phyloP scores from a whole-genome alignment of 2,797 vertebrate genomes.

The Parauchenoglanis ngamensis region DNA sequence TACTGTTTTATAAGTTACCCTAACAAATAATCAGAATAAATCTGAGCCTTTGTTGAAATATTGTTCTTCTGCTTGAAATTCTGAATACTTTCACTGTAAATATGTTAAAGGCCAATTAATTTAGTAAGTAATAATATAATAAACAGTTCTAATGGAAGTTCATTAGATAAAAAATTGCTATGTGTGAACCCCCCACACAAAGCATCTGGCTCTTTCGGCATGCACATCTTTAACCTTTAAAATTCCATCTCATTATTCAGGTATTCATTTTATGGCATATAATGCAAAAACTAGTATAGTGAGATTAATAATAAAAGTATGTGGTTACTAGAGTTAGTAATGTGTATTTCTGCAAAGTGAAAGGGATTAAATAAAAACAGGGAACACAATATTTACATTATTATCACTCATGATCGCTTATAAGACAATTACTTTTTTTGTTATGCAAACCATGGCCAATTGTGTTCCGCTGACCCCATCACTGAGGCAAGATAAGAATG shows the following conservation, averaged over 20 bases:
- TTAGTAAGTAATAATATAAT: neutral
- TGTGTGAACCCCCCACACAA: slow-evolving; percentile 43
- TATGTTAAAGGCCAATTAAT: neutral
- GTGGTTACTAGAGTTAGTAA: neutral
- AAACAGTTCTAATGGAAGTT: neutral
- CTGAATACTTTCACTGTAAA: neutral
- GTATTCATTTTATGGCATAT: neutral
- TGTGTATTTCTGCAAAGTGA: neutral
- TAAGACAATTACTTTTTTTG: neutral
- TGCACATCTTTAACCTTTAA: neutral
- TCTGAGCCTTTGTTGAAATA: neutral
- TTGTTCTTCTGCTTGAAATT: neutral
- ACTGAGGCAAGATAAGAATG: slow-evolving; percentile 54
- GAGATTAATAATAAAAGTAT: neutral
- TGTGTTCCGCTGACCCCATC: slow-evolving; percentile 60
- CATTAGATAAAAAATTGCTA: neutral
- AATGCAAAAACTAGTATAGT: neutral
- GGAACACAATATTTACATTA: neutral
- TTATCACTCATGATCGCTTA: neutral
- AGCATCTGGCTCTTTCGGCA: slow-evolving; percentile 59
- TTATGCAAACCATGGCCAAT: slow-evolving; percentile 43
- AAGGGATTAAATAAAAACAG: neutral
- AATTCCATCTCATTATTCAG: slow-evolving; percentile 1
- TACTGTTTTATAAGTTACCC: neutral
- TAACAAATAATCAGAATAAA: slow-evolving; percentile 6